Base-by-base conservation (phyloP, 2,113 vertebrate genomes). In the Epinephelus moara region DNA sequence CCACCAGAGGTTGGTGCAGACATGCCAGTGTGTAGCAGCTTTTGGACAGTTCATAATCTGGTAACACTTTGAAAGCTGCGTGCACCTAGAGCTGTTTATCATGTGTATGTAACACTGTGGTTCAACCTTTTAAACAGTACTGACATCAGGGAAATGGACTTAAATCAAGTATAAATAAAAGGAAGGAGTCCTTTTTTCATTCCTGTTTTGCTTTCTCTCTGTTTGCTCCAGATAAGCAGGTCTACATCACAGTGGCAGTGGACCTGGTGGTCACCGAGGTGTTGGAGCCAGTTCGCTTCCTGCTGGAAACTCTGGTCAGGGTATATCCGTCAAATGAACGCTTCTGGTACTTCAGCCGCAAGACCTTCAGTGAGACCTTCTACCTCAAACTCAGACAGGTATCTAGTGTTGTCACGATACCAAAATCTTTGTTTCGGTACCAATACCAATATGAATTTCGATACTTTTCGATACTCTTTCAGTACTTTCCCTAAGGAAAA, bases 271-370 rank as follows among this genome's bases (percentile, higher is more conserved):
- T 99, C 17, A 99, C 98, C 0, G 98, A 99, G 75, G 96, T 99
- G 6, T 94, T 98, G 18, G 98, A 99, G 86, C 98, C 98, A 0
- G 98, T 99, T 6, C 95, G 98, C 0, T 99, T 99, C 75, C 89
- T 99, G 78, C 75, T 99, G 95, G 98, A 99, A 95, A 97, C 96
- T 0, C 90, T 97, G 0, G 96, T 97, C 37, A 96, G 97, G 18
- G 96, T 99, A 6, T 99, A 99, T 77, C 98, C 98, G 30, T 95
- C 97, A 53, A 99, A 98, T 0, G 98, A 99, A 61, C 96, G 98
- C 40, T 99, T 99, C 91, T 99, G 98, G 98, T 99, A 99, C 93
- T 99, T 98, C 93, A 99, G 98, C 94, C 96, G 98, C 56, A 99
- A 99, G 93, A 95, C 97, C 81, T 98, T 98, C 94, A 98, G 96